Conservation (phyloP, 2,797 vertebrate species). For the Cyclopterus lumpus region DNA sequence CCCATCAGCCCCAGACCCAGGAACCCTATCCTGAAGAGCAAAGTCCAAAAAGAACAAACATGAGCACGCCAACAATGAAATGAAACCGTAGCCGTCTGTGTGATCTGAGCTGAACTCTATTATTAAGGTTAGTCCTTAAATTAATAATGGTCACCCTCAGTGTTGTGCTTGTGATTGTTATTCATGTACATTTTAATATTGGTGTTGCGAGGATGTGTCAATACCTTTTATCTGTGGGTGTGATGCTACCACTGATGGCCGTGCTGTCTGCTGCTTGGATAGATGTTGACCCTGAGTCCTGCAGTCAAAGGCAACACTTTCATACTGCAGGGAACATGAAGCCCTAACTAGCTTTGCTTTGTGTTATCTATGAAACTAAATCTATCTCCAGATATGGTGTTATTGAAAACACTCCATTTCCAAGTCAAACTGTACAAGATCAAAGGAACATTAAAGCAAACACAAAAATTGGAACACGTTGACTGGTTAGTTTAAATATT, state of each 20-base stretch:
- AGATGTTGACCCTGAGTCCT: conserved; percentile 96
- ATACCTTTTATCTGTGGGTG: conserved; percentile 98
- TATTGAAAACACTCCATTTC: background rate
- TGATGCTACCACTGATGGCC: conserved; percentile 97
- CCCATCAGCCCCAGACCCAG: conserved; percentile 98
- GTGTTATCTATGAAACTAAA: background rate
- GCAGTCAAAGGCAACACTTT: conserved; percentile 14
- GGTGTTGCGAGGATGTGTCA: background rate
- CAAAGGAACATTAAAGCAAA: background rate
- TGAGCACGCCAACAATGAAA: background rate
- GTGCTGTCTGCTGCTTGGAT: conserved; percentile 99
- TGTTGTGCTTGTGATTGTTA: background rate
- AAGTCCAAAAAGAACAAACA: conserved; percentile 9
- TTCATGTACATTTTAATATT: background rate
- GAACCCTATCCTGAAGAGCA: conserved; percentile 92
- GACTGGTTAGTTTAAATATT: background rate
- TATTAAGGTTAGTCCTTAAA: background rate
- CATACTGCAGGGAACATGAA: background rate
- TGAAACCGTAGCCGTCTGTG: background rate
- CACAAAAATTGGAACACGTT: background rate
- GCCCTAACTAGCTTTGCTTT: background rate
- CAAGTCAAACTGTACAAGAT: background rate
- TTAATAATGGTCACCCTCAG: background rate
- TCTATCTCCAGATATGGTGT: background rate
- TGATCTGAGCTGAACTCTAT: background rate